Conservation (phyloP, 2,113 vertebrate species). For the Piprites chloris region DNA sequence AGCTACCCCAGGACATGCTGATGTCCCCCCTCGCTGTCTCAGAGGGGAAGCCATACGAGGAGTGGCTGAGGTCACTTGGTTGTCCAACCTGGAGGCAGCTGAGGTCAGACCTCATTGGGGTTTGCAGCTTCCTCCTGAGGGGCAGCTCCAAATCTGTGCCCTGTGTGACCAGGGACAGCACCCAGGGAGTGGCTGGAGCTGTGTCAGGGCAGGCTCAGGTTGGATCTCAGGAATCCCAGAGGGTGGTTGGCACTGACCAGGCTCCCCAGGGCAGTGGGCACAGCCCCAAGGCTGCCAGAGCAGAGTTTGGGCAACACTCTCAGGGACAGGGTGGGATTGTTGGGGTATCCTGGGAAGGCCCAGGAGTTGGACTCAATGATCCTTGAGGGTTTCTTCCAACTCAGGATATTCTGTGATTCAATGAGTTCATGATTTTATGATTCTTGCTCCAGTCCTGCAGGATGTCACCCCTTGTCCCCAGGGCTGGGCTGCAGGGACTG, state of each 20-base stretch:
- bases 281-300: background rate
- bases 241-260: background rate
- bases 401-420: background rate
- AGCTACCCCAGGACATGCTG: background rate
- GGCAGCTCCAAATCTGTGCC: background rate
- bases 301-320: fast-evolving
- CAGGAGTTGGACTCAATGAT: fast-evolving
- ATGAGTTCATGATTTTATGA: background rate
- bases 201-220: background rate
- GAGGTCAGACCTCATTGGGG: background rate
- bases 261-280: background rate
- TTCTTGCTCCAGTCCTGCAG: background rate
- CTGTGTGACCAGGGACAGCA: background rate
- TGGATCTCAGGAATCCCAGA: background rate
- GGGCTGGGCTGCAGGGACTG: background rate
- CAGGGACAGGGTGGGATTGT: background rate
- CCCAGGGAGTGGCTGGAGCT: background rate
- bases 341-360: background rate
- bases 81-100: background rate
- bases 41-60: background rate
- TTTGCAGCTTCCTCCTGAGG: background rate
- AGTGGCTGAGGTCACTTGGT: background rate
- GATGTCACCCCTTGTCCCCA: background rate
- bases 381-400: background rate
- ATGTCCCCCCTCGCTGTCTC: background rate